phyloP scores from a whole-genome alignment of 92 coral and sea anemone genomes.

The Ricordea florida region DNA sequence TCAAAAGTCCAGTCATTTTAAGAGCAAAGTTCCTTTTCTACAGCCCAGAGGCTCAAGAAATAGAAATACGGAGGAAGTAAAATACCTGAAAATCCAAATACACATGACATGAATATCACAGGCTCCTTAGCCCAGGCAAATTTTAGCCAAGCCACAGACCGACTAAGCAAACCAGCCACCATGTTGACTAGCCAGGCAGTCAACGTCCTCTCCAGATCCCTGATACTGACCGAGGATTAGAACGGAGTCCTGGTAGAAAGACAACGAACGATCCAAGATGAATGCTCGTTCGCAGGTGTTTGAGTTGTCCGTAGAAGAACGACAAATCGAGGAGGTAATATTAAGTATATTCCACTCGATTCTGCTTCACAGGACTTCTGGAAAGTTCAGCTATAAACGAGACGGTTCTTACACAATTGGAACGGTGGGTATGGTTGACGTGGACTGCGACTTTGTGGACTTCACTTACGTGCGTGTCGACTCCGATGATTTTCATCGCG shows the following conservation, averaged over 20 bases:
- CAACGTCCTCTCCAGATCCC: neutral
- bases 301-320: slow-evolving; percentile 93
- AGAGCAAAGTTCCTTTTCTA: neutral
- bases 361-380: slow-evolving; percentile 92
- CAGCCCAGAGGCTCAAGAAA: no score
- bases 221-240: neutral
- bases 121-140: slow-evolving; percentile 94
- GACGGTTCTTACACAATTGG: slow-evolving; percentile 98
- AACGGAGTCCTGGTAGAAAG: neutral
- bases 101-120: slow-evolving; percentile 81
- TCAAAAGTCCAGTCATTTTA: neutral
- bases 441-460: slow-evolving; percentile 91
- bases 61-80: neutral
- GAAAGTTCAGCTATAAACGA: slow-evolving; percentile 88
- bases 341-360: slow-evolving; percentile 91
- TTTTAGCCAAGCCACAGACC: slow-evolving; percentile 79
- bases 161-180: slow-evolving; percentile 65
- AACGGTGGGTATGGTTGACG: slow-evolving; percentile 89
- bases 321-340: slow-evolving; percentile 92
- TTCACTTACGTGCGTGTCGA: slow-evolving; percentile 93
- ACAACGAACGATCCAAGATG: slow-evolving; percentile 62
- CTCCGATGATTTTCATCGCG: slow-evolving; percentile 75
- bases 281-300: slow-evolving; percentile 96
- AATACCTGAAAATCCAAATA: slow-evolving; percentile 87
- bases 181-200: neutral